Conservation (phyloP, 2,113 vertebrate genomes). For the Oncorhynchus gorbuscha region DNA sequence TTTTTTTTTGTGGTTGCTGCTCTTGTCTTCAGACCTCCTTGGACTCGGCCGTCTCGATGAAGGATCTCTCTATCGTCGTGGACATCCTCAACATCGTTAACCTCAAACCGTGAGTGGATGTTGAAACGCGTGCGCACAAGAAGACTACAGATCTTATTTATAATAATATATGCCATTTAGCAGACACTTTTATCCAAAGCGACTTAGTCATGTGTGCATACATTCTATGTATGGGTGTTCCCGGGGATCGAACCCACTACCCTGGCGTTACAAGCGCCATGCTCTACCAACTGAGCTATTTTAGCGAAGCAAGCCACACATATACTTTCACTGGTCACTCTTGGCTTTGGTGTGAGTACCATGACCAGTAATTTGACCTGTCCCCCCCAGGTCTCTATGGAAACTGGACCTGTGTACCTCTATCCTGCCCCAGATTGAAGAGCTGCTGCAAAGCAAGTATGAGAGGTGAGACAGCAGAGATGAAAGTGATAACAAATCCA, state of each 20-base stretch:
- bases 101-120: slow-evolving; percentile 85
- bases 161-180: too few relatives aligned
- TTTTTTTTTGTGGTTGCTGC: background rate
- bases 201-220: too few relatives aligned
- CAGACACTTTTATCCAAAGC: too few relatives aligned
- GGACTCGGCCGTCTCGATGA: slow-evolving; percentile 88
- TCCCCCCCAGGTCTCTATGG: slow-evolving; percentile 80
- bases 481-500: background rate
- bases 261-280: too few relatives aligned
- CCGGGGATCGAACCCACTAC: too few relatives aligned
- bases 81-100: slow-evolving; percentile 96
- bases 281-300: too few relatives aligned
- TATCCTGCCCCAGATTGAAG: slow-evolving; percentile 90
- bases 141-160: background rate
- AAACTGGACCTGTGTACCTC: slow-evolving; percentile 89
- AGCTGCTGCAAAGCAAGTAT: slow-evolving; percentile 94
- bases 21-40: slow-evolving; percentile 79
- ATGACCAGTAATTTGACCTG: background rate
- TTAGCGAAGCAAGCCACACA: background rate
- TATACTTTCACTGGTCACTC: background rate
- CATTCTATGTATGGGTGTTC: too few relatives aligned
- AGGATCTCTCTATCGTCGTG: slow-evolving; percentile 88
- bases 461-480: slow-evolving; percentile 82
- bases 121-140: background rate
- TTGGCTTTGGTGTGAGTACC: slow-evolving; percentile 6